phyloP scores from a whole-genome alignment of 2,113 vertebrate species.

The Misgurnus mizolepis region DNA sequence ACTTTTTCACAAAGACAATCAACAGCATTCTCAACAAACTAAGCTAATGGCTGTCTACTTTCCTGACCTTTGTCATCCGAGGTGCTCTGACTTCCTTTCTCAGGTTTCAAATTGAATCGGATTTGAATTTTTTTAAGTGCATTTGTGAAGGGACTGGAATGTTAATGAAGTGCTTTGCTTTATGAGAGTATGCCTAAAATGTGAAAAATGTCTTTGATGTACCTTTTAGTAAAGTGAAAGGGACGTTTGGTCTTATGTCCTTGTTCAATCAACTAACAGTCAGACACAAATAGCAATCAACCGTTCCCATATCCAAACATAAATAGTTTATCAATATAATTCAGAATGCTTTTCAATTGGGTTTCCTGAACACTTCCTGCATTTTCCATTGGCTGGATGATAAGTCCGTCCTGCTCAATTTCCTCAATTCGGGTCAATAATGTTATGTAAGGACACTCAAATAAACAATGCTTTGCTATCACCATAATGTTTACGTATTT shows the following conservation, averaged over 20 bases:
- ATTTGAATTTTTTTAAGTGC: not conserved
- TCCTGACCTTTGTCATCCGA: slow-evolving; percentile 7
- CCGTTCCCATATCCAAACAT: not conserved
- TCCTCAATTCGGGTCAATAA: no score
- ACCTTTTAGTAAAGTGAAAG: slow-evolving; percentile 7
- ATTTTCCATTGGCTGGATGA: no score
- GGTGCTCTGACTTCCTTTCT: slow-evolving; percentile 26
- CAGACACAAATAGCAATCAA: not conserved
- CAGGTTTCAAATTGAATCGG: slow-evolving; percentile 25
- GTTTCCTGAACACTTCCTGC: no score
- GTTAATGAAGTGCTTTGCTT: slow-evolving; percentile 8
- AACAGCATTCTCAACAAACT: slow-evolving; percentile 17
- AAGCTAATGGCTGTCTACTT: slow-evolving; percentile 28
- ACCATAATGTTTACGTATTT: no score
- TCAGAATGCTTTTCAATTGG: no score
- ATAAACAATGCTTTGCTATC: no score
- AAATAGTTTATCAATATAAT: no score
- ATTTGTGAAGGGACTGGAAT: slow-evolving; percentile 20
- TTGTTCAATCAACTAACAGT: slow-evolving; percentile 11
- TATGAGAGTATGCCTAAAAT: slow-evolving; percentile 16
- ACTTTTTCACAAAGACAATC: not conserved
- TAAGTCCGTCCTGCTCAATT: no score
- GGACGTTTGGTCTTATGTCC: not conserved
- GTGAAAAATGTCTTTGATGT: slow-evolving; percentile 31
- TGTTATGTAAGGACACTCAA: no score